phyloP scores from a whole-genome alignment of 2,797 vertebrate species.

The Clangula hyemalis region DNA sequence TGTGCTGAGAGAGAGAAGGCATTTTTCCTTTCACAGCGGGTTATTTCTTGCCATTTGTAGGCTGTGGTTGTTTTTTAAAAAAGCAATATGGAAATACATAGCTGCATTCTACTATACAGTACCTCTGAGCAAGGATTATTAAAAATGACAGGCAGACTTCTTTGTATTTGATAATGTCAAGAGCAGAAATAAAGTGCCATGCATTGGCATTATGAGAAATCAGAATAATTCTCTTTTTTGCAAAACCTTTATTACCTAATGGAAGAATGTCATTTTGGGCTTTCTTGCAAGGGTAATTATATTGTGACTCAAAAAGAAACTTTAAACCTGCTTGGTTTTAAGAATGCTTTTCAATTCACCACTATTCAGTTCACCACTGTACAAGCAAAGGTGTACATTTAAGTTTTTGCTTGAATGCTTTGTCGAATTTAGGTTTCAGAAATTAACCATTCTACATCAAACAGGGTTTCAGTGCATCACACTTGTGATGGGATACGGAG shows the following conservation, averaged over 20 bases:
- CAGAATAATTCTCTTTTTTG: slow-evolving; percentile 26
- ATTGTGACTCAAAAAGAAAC: background rate
- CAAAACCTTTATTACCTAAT: background rate
- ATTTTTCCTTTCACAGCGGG: slow-evolving; percentile 17
- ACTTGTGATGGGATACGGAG: background rate
- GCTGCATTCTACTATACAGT: background rate
- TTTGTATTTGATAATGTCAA: slow-evolving; percentile 3
- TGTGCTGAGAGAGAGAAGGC: background rate
- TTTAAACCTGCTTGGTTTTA: background rate
- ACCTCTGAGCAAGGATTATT: slow-evolving; percentile 19
- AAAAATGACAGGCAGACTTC: slow-evolving; percentile 45
- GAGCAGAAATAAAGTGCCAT: background rate
- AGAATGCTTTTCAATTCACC: background rate
- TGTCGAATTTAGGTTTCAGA: background rate
- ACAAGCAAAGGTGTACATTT: background rate
- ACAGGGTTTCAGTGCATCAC: background rate
- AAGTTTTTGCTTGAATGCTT: background rate
- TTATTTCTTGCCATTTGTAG: slow-evolving; percentile 42
- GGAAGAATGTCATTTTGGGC: background rate
- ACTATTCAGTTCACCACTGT: background rate
- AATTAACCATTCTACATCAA: background rate
- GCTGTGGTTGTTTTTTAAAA: background rate
- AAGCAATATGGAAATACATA: slow-evolving; percentile 4
- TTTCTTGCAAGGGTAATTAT: background rate
- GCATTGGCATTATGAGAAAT: background rate